Evolutionary conservation across 2,888 invertebrate genomes (phyloP), one percentile per base, ranked within the genome.

Genomic region (Pachydiplax longipennis): DNA sequence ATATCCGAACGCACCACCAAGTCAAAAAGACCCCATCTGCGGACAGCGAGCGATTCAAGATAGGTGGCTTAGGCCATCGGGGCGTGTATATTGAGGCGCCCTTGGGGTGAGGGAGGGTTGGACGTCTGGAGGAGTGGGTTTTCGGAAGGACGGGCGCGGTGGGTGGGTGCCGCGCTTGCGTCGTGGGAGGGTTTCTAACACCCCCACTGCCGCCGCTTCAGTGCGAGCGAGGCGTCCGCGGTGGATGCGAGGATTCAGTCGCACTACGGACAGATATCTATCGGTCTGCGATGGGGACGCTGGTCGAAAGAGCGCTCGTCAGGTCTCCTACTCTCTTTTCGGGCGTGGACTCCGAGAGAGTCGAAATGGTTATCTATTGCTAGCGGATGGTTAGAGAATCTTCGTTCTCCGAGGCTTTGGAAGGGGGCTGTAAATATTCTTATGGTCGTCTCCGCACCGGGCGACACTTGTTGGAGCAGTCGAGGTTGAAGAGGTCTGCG

Each of bases 211-310:
- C 58, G 48, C 37, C 87, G 87, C 65, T 35, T 37, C 87, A 87
- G 87, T 61, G 87, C 87, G 87, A 87, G 87, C 31, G 87, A 87
- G 87, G 87, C 87, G 83, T 58, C 83, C 83, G 83, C 83, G 83
- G 83, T 58, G 83, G 83, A 58, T 58, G 83, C 58, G 61, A 87
- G 87, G 37, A 40, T 15, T n/a, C 37, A n/a, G 35, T 12, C 73
- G 25, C 73, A 73, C 73, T 18, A 18, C 73, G 73, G 73, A 31
- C 31, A 73, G 6, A 73, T 31, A 25, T 13, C 73, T 31, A 12
- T 10, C 73, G 25, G 25, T 10, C n/a, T 35, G 37, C 87, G 12
- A n/a, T 15, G 87, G n/a, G 15, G 40, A 40, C 37, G 65, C 22
- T 61, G 40, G 37, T 37, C 25, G 61, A 53, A 35, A 5, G 18